phyloP scores from a whole-genome alignment of 2,797 vertebrate species.

The Argentina silus region DNA sequence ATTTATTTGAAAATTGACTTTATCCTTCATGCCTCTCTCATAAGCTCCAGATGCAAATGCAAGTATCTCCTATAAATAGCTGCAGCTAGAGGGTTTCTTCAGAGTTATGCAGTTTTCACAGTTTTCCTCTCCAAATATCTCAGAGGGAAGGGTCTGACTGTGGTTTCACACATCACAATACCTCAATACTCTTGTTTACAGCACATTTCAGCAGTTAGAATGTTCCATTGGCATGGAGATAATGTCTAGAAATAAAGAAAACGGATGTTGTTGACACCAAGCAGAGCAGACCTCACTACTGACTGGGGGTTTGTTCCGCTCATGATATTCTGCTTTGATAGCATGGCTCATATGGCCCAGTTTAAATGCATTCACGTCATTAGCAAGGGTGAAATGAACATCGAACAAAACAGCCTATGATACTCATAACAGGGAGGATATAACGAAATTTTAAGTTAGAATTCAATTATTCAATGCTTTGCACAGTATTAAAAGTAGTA shows the following conservation, averaged over 20 bases:
- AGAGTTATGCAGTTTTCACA: conserved; percentile 69
- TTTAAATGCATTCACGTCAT: conserved; percentile 54
- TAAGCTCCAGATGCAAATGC: conserved; percentile 79
- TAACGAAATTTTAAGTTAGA: neutral
- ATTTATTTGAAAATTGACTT: conserved; percentile 65
- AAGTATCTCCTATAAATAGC: conserved; percentile 77
- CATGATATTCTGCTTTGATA: conserved; percentile 46
- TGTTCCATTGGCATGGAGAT: conserved; percentile 68
- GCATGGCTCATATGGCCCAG: conserved; percentile 60
- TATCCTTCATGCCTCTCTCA: conserved; percentile 67
- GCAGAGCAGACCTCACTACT: conserved; percentile 41
- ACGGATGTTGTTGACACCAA: conserved; percentile 59
- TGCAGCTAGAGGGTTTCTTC: conserved; percentile 76
- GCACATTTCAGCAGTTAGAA: conserved; percentile 41
- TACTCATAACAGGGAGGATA: conserved; percentile 50
- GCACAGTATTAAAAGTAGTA: neutral
- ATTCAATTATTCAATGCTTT: too few species aligned
- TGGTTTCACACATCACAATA: conserved; percentile 52
- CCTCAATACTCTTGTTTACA: conserved; percentile 52
- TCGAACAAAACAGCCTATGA: conserved; percentile 51
- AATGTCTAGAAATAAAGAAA: conserved; percentile 42
- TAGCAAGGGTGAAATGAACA: conserved; percentile 64
- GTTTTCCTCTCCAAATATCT: conserved; percentile 65
- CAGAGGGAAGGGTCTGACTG: conserved; percentile 58
- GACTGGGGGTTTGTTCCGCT: conserved; percentile 52